Percentiles rank a stretch among this genome's conserved stretches.
These are phyloP conservation scores for Ophiothrix spiculata DNA, from an alignment of 35 echinoderm and acorn worm species.

Conservation along the genomic window DNA sequence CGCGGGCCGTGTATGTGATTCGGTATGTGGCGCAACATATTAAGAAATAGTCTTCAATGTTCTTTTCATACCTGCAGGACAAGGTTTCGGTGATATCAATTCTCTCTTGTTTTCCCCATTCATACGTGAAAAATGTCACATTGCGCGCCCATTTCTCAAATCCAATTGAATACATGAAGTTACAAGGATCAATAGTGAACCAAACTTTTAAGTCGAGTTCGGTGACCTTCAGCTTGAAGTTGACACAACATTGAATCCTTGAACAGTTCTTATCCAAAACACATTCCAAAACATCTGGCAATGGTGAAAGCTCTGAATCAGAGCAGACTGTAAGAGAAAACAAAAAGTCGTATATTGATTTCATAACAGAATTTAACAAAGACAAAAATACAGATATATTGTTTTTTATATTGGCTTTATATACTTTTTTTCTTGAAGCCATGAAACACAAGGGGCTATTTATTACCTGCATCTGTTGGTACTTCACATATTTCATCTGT, in stretches of 20 bases:
- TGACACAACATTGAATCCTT: conserved; percentile 8
- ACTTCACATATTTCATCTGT: too few relatives aligned
- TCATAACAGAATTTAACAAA: too few relatives aligned
- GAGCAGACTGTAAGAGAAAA: conserved; percentile 1
- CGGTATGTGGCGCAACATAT: too few relatives aligned
- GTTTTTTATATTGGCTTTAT: too few relatives aligned
- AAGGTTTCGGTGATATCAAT: not conserved
- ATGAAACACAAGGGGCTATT: too few relatives aligned
- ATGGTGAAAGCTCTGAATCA: not conserved
- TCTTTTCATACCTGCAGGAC: not conserved
- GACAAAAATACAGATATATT: too few relatives aligned
- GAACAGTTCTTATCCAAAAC: not conserved
- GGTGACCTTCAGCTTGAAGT: not conserved
- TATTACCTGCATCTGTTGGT: too few relatives aligned
- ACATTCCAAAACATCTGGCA: not conserved
- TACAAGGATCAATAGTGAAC: not conserved
- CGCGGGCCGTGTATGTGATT: too few relatives aligned
- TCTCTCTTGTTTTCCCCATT: not conserved
- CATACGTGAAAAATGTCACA: not conserved
- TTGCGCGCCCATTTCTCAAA: conserved; percentile 7
- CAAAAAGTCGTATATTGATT: too few relatives aligned
- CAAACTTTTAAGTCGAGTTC: not conserved
- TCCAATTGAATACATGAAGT: not conserved
- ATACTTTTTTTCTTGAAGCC: too few relatives aligned
- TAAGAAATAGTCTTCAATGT: too few relatives aligned